Evolutionary conservation across 2,888 invertebrate genomes (phyloP).

Genomic region (Heterodera filipjevi): DNA sequence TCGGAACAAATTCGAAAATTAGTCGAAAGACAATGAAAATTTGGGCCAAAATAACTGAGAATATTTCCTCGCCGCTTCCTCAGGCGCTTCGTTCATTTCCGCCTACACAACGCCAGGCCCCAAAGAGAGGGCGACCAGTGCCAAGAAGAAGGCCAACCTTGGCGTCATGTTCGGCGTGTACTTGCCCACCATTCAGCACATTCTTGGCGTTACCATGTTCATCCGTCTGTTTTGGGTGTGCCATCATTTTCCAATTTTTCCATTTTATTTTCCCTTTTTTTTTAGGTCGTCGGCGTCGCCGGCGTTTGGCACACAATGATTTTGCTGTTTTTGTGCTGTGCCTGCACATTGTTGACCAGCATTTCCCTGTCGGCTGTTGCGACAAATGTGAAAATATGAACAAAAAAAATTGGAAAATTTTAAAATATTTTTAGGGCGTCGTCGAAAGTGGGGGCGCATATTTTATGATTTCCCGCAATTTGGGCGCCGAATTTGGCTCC

Average conservation of each 20-base stretch:
- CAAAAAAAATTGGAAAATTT: neutral
- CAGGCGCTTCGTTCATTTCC: slow-evolving; percentile 54
- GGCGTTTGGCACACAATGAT: slow-evolving; percentile 73
- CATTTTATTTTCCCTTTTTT: neutral
- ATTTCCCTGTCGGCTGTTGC: slow-evolving; percentile 99
- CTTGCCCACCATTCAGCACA: slow-evolving; percentile 98
- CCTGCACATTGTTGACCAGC: slow-evolving; percentile 70
- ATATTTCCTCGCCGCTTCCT: neutral
- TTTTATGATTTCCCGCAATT: slow-evolving; percentile 94
- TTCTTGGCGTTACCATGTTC: slow-evolving; percentile 98
- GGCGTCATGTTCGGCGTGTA: slow-evolving; percentile 97
- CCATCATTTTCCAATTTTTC: neutral
- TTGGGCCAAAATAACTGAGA: neutral
- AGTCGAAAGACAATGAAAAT: no score
- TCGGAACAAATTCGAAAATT: no score
- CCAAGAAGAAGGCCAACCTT: slow-evolving; percentile 77
- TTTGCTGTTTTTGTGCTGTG: slow-evolving; percentile 80
- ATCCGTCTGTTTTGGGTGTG: slow-evolving; percentile 94
- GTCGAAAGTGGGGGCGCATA: slow-evolving; percentile 95
- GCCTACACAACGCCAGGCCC: slow-evolving; percentile 64
- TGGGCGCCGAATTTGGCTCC: slow-evolving; percentile 96
- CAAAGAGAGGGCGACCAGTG: slow-evolving; percentile 57
- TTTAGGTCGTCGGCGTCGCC: slow-evolving; percentile 69
- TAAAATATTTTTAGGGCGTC: slow-evolving; percentile 73
- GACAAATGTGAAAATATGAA: slow-evolving; percentile 75